phyloP scores from a whole-genome alignment of 2,113 vertebrate species.

The Tautogolabrus adspersus region DNA sequence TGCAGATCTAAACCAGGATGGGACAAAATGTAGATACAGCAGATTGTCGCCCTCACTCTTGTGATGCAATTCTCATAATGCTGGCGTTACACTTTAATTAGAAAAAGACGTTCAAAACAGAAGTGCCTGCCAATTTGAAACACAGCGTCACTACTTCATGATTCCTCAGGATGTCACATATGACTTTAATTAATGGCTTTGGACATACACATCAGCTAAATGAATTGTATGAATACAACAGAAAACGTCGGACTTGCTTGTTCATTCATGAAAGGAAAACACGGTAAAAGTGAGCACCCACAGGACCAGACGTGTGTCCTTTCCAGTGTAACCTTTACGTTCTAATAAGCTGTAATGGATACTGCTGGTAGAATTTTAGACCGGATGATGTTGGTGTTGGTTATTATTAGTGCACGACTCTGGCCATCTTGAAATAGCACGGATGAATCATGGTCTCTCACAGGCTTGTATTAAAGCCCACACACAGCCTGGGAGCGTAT shows the following conservation, averaged over 20 bases:
- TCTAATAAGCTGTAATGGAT: constrained; percentile 52
- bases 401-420: constrained; percentile 62
- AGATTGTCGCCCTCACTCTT: too few relatives aligned
- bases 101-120: too few relatives aligned
- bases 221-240: background rate
- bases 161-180: too few relatives aligned
- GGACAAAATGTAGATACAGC: too few relatives aligned
- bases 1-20: background rate
- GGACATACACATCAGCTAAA: too few relatives aligned
- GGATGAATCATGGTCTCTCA: constrained; percentile 59
- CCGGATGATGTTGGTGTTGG: constrained; percentile 47
- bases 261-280: background rate
- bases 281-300: background rate
- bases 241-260: background rate
- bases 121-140: too few relatives aligned
- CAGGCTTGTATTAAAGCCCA: constrained; percentile 58
- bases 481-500: constrained; percentile 54
- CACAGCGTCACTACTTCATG: too few relatives aligned
- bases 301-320: background rate
- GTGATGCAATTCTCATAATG: too few relatives aligned
- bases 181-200: too few relatives aligned
- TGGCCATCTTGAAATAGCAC: constrained; percentile 63
- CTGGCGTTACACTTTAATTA: too few relatives aligned
- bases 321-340: constrained; percentile 33
- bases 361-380: constrained; percentile 26